A percentile compares a stretch with the other conserved stretches of the same genome.
Conservation (phyloP, 2,113 vertebrate genomes). For the Eonycteris spelaea region DNA sequence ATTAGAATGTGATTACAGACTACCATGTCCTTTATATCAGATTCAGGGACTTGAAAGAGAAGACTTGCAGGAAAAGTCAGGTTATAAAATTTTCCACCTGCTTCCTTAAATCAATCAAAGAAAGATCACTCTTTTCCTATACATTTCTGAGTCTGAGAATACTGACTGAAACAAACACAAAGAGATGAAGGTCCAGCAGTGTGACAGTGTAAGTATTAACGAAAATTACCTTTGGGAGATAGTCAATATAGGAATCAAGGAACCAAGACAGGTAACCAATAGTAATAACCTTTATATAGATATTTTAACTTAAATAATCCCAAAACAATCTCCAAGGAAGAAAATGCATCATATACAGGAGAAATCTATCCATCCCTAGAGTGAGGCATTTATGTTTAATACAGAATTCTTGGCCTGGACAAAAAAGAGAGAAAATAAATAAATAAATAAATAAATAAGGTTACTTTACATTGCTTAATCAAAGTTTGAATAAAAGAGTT, state of each 20-base stretch:
- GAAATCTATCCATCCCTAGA: conserved; percentile 4
- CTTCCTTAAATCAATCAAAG: conserved; percentile 48
- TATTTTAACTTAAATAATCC: conserved; percentile 52
- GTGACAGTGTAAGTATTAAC: conserved; percentile 40
- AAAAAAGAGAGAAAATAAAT: not conserved
- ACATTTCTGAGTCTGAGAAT: conserved; percentile 7
- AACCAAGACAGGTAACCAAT: conserved; percentile 63
- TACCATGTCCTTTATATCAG: conserved; percentile 64
- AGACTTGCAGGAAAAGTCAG: conserved; percentile 12
- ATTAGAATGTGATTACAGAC: conserved; percentile 70
- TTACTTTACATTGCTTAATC: not conserved
- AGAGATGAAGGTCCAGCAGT: not conserved
- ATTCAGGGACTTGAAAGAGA: conserved; percentile 66
- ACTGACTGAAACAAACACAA: not conserved
- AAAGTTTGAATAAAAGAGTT: not conserved
- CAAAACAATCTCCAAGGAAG: conserved; percentile 42
- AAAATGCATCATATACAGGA: conserved; percentile 17
- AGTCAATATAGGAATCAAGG: conserved; percentile 59
- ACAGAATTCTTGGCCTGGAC: not conserved
- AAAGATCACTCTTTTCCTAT: not conserved
- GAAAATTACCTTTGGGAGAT: conserved; percentile 51
- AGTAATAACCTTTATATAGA: conserved; percentile 67
- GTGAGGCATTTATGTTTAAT: conserved; percentile 44
- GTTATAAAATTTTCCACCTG: conserved; percentile 50
- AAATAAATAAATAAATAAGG: not conserved